These are phyloP conservation scores for Clarias fuscus DNA, from an alignment of 2,797 vertebrate genomes.

Conservation along the genomic window DNA sequence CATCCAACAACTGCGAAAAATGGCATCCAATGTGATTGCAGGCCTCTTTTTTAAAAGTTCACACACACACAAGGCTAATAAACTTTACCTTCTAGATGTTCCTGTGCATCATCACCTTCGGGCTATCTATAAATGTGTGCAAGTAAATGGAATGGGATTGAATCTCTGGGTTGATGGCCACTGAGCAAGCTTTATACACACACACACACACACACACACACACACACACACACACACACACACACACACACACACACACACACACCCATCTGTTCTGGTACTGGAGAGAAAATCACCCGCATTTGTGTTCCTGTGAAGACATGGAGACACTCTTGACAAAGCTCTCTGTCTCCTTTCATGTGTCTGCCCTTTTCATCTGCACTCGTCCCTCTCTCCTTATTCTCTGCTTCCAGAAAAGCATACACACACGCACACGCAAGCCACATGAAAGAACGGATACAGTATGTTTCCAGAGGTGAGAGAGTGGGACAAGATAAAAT, in stretches of 20 bases:
- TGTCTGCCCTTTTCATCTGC: constrained; percentile 47
- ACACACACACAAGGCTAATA: neutral
- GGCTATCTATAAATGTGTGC: constrained; percentile 9
- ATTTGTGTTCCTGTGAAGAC: constrained; percentile 35
- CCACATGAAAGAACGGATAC: neutral
- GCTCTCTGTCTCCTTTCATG: constrained; percentile 46
- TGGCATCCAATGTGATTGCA: neutral
- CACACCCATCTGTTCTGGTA: constrained; percentile 9
- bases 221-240: neutral
- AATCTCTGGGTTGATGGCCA: neutral
- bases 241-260: constrained; percentile 8
- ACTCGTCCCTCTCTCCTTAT: constrained; percentile 17
- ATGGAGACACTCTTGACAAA: constrained; percentile 29
- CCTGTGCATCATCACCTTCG: neutral
- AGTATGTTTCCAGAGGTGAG: constrained; percentile 7
- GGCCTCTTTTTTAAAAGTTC: neutral
- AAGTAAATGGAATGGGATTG: constrained; percentile 1
- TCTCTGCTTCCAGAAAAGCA: constrained; percentile 1
- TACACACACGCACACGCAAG: constrained; percentile 17
- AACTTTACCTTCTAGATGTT: neutral
- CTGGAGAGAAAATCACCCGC: neutral
- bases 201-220: too few species aligned
- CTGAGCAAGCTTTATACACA: neutral
- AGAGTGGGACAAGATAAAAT: constrained; percentile 22
- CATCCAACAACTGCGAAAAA: neutral